These are phyloP conservation scores for Gymnocypris eckloni DNA, from an alignment of 2,797 vertebrate genomes.

Conservation along the genomic window DNA sequence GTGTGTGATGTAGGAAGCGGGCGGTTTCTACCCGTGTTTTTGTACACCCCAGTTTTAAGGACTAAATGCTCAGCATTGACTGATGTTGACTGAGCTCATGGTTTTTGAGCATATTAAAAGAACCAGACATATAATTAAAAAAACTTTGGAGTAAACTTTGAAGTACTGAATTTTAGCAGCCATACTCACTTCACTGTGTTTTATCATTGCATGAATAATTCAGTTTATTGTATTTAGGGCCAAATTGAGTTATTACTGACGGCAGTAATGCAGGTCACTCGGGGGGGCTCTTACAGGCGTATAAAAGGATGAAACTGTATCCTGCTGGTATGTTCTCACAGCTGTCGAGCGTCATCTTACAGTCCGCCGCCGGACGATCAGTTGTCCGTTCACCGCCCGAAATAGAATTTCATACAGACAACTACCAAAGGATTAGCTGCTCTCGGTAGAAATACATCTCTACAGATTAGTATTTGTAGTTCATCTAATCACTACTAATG, in stretches of 20 bases:
- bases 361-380: constrained; percentile 69
- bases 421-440: constrained; percentile 89
- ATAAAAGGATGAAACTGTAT: constrained; percentile 77
- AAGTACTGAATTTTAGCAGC: too few relatives aligned
- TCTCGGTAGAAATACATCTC: constrained; percentile 80
- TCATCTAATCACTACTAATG: constrained; percentile 5
- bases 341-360: constrained; percentile 88
- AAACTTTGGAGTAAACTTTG: not conserved
- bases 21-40: not conserved
- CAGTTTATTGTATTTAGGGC: not conserved
- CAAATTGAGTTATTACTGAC: constrained; percentile 53
- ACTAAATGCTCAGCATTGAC: not conserved
- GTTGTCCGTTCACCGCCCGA: constrained; percentile 86
- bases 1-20: too few relatives aligned
- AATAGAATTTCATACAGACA: constrained; percentile 88
- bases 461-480: constrained; percentile 74
- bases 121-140: not conserved
- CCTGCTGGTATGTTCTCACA: constrained; percentile 86
- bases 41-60: not conserved
- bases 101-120: not conserved
- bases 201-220: not conserved
- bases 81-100: not conserved
- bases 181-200: not conserved
- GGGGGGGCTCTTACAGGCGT: constrained; percentile 76
- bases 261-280: constrained; percentile 69